phyloP scores from a whole-genome alignment of 2,888 invertebrate species.

The Drosophila neotestacea region DNA sequence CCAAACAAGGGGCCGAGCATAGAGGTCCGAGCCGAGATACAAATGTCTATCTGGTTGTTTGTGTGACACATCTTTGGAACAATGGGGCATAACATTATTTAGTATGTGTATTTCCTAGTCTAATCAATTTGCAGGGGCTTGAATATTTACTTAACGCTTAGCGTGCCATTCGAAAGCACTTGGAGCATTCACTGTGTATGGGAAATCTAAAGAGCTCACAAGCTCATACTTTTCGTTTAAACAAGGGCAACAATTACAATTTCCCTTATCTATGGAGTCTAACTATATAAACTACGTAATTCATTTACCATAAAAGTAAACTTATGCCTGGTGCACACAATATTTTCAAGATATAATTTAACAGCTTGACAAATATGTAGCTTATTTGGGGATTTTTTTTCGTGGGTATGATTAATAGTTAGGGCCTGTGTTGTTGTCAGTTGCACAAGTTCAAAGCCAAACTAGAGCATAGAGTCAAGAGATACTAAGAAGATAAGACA shows the following conservation, averaged over 20 bases:
- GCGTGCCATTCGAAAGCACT: background rate
- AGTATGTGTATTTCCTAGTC: constrained; percentile 10
- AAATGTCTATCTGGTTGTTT: background rate
- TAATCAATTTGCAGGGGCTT: constrained; percentile 11
- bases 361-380: constrained; percentile 27
- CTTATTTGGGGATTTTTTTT: constrained; percentile 36
- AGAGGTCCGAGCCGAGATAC: background rate
- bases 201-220: constrained; percentile 9
- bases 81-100: constrained; percentile 15
- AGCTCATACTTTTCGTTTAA: constrained; percentile 19
- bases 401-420: constrained; percentile 41
- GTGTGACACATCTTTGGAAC: constrained; percentile 39
- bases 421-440: background rate
- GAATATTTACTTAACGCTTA: constrained; percentile 28
- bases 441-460: constrained; percentile 32
- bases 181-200: constrained; percentile 1
- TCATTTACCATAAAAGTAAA: constrained; percentile 4
- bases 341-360: constrained; percentile 15
- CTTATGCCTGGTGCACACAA: background rate
- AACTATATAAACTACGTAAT: constrained; percentile 36
- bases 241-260: constrained; percentile 22
- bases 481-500: constrained; percentile 31
- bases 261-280: constrained; percentile 37
- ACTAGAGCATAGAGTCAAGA: constrained; percentile 1
- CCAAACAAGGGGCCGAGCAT: constrained; percentile 23